phyloP scores from a whole-genome alignment of 2,797 vertebrate species.

The Enoplosus armatus region DNA sequence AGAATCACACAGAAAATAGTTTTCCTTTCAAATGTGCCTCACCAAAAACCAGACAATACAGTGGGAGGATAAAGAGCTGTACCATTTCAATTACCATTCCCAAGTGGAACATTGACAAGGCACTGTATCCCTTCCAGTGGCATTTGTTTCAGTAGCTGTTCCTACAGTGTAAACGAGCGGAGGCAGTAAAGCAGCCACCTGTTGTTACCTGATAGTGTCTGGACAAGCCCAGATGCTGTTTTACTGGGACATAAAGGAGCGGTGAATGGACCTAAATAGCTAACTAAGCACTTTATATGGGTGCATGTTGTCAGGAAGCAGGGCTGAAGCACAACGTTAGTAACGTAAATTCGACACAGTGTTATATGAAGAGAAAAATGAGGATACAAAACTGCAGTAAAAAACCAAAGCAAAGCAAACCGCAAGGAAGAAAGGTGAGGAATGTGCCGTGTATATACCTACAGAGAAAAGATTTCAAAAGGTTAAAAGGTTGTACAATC shows the following conservation, averaged over 20 bases:
- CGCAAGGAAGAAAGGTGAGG: slow-evolving; percentile 40
- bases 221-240: slow-evolving; percentile 86
- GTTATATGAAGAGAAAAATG: slow-evolving; percentile 42
- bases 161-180: slow-evolving; percentile 79
- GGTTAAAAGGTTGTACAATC: slow-evolving; percentile 78
- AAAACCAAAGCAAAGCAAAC: slow-evolving; percentile 40
- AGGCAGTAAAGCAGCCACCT: slow-evolving; percentile 85
- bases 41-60: slow-evolving; percentile 41
- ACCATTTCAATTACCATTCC: slow-evolving; percentile 70
- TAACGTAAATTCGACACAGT: slow-evolving; percentile 46
- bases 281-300: slow-evolving; percentile 83
- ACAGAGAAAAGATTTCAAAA: slow-evolving; percentile 69
- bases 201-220: slow-evolving; percentile 85
- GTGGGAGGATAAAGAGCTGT: slow-evolving; percentile 55
- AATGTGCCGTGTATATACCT: slow-evolving; percentile 43
- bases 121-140: slow-evolving; percentile 65
- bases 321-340: slow-evolving; percentile 52
- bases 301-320: slow-evolving; percentile 74
- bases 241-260: slow-evolving; percentile 83
- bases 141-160: slow-evolving; percentile 82
- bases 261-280: slow-evolving; percentile 82
- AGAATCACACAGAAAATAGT: slow-evolving; percentile 29
- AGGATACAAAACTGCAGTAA: slow-evolving; percentile 29
- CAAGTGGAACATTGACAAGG: slow-evolving; percentile 69
- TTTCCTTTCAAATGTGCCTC: slow-evolving; percentile 46